Conservation (phyloP, 1,140 invertebrate species). For the Aethina tumida region DNA sequence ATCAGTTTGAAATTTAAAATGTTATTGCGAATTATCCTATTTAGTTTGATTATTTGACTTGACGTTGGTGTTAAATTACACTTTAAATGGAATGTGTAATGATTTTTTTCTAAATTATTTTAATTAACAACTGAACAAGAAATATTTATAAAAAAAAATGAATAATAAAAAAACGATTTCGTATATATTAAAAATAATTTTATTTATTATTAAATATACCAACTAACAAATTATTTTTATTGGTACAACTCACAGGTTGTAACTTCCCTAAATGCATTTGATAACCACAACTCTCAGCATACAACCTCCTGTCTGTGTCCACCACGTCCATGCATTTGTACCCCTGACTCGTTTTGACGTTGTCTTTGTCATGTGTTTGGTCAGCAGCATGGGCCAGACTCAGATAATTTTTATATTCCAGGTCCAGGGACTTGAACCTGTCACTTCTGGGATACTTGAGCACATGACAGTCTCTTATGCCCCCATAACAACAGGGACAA, state of each 20-base stretch:
- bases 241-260: constrained; percentile 70
- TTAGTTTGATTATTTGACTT: too few relatives aligned
- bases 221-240: constrained; percentile 88
- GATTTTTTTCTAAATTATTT: too few relatives aligned
- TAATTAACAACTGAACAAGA: background rate
- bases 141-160: constrained; percentile 7
- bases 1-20: too few relatives aligned
- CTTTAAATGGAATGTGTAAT: too few relatives aligned
- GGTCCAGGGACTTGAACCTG: constrained; percentile 37
- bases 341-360: constrained; percentile 59
- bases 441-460: constrained; percentile 63
- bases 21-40: too few relatives aligned
- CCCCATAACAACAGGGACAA: constrained; percentile 93
- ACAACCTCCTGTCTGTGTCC: constrained; percentile 71
- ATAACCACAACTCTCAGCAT: constrained; percentile 67
- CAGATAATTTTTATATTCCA: constrained; percentile 44
- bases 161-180: constrained; percentile 8
- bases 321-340: constrained; percentile 77
- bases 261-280: constrained; percentile 64
- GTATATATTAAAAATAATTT: constrained; percentile 2
- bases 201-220: constrained; percentile 42
- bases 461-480: constrained; percentile 62
- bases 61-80: too few relatives aligned
- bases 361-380: constrained; percentile 69
- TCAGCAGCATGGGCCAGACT: constrained; percentile 81